A percentile compares a stretch with the other conserved stretches of the same genome.
phyloP scores from a whole-genome alignment of 30 jellyfish, hydroid and myxozoan species.

The Catostylus mosaicus region DNA sequence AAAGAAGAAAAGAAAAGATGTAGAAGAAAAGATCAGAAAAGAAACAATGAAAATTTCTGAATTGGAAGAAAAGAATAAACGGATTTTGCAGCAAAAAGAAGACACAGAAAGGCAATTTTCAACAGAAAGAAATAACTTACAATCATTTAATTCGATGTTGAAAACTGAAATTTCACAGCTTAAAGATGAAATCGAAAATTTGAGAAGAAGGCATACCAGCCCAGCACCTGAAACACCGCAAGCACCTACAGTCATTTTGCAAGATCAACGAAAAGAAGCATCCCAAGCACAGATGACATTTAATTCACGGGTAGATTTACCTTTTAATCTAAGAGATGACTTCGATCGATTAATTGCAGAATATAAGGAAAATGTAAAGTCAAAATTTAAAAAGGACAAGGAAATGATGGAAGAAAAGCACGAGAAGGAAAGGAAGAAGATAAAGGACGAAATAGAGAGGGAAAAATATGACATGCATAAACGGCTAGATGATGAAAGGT shows the following conservation, averaged over 20 bases:
- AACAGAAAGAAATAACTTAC: slow-evolving; percentile 68
- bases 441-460: slow-evolving; percentile 51
- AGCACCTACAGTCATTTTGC: slow-evolving; percentile 26
- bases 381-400: slow-evolving; percentile 64
- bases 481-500: slow-evolving; percentile 76
- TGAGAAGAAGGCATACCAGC: slow-evolving; percentile 51
- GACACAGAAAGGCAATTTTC: slow-evolving; percentile 78
- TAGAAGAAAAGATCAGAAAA: slow-evolving; percentile 70
- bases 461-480: slow-evolving; percentile 77
- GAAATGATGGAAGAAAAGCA: slow-evolving; percentile 76
- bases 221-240: slow-evolving; percentile 69
- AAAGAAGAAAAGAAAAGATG: slow-evolving; percentile 37
- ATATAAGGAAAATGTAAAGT: slow-evolving; percentile 75
- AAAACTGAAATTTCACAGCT: slow-evolving; percentile 73
- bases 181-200: slow-evolving; percentile 84
- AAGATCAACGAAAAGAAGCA: slow-evolving; percentile 31
- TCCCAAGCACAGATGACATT: slow-evolving; percentile 43
- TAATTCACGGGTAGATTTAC: slow-evolving; percentile 78
- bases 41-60: slow-evolving; percentile 52
- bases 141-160: slow-evolving; percentile 77
- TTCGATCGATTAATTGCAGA: slow-evolving; percentile 86
- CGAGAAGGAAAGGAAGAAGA: slow-evolving; percentile 68
- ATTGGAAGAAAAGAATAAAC: slow-evolving; percentile 67
- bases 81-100: slow-evolving; percentile 53
- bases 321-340: slow-evolving; percentile 81